Conservation (phyloP, 2,888 invertebrate species). For the Drosophila melanosoma region DNA sequence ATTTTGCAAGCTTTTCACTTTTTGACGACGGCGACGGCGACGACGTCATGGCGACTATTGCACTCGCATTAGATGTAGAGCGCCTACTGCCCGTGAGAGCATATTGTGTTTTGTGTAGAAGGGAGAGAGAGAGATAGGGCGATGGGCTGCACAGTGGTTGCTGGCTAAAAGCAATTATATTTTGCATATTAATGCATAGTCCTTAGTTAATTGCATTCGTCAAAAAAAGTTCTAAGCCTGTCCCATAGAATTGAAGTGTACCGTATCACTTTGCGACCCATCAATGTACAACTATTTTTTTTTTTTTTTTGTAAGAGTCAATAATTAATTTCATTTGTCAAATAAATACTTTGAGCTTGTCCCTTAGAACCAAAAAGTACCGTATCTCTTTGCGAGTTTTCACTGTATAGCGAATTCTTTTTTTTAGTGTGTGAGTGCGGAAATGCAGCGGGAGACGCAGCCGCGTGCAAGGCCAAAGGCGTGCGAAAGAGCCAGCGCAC, state of each 20-base stretch:
- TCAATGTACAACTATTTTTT: background rate
- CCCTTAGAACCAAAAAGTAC: background rate
- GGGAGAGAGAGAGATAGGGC: background rate
- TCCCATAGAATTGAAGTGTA: too few species aligned
- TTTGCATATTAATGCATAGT: background rate
- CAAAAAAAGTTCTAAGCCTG: background rate
- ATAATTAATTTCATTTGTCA: background rate
- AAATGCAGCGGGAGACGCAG: constrained; percentile 70
- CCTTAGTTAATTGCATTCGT: background rate
- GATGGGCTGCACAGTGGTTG: constrained; percentile 7
- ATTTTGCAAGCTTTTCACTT: constrained; percentile 72
- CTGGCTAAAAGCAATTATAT: background rate
- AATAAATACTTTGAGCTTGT: background rate
- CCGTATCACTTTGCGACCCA: background rate
- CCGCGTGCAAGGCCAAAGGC: constrained; percentile 69
- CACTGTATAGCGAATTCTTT: constrained; percentile 11
- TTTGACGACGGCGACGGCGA: constrained; percentile 49
- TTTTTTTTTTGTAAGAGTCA: background rate
- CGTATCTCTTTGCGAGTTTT: background rate
- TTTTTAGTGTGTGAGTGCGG: constrained; percentile 58
- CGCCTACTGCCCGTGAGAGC: constrained; percentile 19
- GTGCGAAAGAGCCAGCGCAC: constrained; percentile 59
- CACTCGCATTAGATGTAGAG: constrained; percentile 67
- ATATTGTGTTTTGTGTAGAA: background rate
- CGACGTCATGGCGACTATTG: constrained; percentile 55